Evolutionary conservation across 2,888 invertebrate species (phyloP).

Genomic region (Hedya salicella): DNA sequence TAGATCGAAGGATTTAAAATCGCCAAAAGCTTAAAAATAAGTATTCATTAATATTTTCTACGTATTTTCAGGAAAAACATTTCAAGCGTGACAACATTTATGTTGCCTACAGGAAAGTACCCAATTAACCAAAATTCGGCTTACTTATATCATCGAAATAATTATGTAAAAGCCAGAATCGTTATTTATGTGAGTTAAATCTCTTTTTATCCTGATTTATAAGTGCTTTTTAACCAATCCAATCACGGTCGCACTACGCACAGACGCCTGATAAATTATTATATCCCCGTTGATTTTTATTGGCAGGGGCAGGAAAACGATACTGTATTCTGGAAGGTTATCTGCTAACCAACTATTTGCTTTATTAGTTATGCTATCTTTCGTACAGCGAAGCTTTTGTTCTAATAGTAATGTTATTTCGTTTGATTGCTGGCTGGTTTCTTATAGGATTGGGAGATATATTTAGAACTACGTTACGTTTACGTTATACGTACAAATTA

Average conservation of each 20-base stretch:
- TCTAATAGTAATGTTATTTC: constrained; percentile 15
- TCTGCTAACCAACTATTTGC: constrained; percentile 35
- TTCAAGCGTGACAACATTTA: too few relatives aligned
- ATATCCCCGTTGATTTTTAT: constrained; percentile 6
- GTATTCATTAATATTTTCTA: too few relatives aligned
- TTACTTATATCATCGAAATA: too few relatives aligned
- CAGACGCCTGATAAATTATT: constrained; percentile 5
- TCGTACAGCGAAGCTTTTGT: constrained; percentile 2
- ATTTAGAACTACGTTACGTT: too few relatives aligned
- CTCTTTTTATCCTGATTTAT: not conserved
- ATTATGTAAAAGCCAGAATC: not conserved
- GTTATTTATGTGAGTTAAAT: not conserved
- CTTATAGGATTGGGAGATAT: not conserved
- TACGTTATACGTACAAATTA: too few relatives aligned
- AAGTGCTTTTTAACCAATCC: not conserved
- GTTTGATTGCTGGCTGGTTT: constrained; percentile 26
- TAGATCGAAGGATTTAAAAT: too few relatives aligned
- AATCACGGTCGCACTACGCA: not conserved
- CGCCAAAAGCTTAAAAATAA: too few relatives aligned
- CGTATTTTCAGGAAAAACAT: too few relatives aligned
- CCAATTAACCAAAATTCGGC: too few relatives aligned
- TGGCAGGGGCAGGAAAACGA: not conserved
- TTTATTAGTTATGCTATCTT: constrained; percentile 29
- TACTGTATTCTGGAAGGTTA: constrained; percentile 18
- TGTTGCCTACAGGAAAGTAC: too few relatives aligned